A percentile compares a stretch with the other conserved stretches of the same genome.
Evolutionary conservation across 2,113 vertebrate genomes (phyloP).

Genomic region (Thamnaconus septentrionalis): DNA sequence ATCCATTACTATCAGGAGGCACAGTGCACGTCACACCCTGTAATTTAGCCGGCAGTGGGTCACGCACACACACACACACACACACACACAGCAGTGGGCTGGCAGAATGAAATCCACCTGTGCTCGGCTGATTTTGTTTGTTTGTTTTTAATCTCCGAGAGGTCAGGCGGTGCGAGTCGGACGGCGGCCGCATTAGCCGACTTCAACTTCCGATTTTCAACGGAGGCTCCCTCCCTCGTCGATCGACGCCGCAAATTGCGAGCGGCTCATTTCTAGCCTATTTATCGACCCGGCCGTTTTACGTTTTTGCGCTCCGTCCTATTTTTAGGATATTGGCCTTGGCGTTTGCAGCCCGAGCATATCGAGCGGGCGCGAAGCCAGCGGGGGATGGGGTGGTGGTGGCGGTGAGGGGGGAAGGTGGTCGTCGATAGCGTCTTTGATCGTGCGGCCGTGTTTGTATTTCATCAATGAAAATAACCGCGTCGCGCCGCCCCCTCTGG

Average conservation of each 20-base stretch:
- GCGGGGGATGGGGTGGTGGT: constrained; percentile 12
- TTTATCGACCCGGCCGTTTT: constrained; percentile 75
- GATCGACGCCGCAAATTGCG: constrained; percentile 56
- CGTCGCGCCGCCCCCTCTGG: constrained; percentile 56
- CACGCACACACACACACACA: constrained; percentile 45
- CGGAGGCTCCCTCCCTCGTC: constrained; percentile 65
- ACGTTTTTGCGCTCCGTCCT: constrained; percentile 71
- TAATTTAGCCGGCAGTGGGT: constrained; percentile 74
- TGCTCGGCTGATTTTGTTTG: constrained; percentile 18
- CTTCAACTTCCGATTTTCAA: constrained; percentile 66
- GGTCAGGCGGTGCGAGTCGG: constrained; percentile 7
- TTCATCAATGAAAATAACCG: constrained; percentile 68
- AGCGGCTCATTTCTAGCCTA: constrained; percentile 71
- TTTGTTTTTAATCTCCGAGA: constrained; percentile 16
- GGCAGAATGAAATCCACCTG: constrained; percentile 56
- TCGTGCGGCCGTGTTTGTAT: constrained; percentile 65
- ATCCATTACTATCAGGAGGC: constrained; percentile 66
- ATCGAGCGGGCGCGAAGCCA: constrained; percentile 66
- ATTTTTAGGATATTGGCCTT: constrained; percentile 75
- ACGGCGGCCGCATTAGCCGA: constrained; percentile 49
- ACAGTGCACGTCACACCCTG: constrained; percentile 76
- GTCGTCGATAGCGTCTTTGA: constrained; percentile 75
- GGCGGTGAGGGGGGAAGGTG: neutral
- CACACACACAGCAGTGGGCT: constrained; percentile 38
- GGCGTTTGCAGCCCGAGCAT: constrained; percentile 70